Base-by-base conservation (phyloP, 2,888 invertebrate genomes). In the Coleophora deauratella region DNA sequence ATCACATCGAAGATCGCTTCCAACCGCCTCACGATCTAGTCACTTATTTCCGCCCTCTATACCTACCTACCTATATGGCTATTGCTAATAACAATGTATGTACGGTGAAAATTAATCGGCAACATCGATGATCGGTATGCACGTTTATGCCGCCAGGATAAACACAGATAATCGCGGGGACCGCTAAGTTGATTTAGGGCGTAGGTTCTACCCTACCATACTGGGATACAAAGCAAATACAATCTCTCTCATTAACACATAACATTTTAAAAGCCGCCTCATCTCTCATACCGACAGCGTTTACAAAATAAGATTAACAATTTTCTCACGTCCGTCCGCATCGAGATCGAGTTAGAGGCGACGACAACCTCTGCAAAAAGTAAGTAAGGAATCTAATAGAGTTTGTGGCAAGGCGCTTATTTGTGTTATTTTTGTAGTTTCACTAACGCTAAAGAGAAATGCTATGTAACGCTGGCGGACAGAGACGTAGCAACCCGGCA, bases 321-420 rank as follows among this genome's bases (percentile, higher is more conserved):
- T 77, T 77, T 77, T 75, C 76, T 79, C 78, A 78, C 77, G 78
- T 81, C n/a, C n/a, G n/a, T n/a, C 72, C 71, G 70, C 74, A 74
- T 77, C 70, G 73, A 75, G 74, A 73, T 75, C 70, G 72, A 75
- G 77, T 78, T 76, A 74, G 6, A 21, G 76, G 66, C 68, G 76
- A 75, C 72, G 72, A 78, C 76, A 75, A 72, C 70, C 71, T 73
- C 66, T 67, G 72, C 80, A 81, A 82, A 82, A 81, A 84, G 72
- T 76, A 71, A 79, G 66, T 74, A 75, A 72, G 72, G 75, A 82
- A 80, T 79, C 76, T 82, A 81, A 82, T 82, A 79, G 81, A 77
- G 75, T 79, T 81, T 81, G 81, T 74, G 79, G 79, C 78, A 62
- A 77, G 75, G 68, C 66, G 69, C 72, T 74, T 75, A 74, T 77